Percentiles rank a stretch among this genome's conserved stretches.
Conservation (phyloP, 2,888 invertebrate species). For the Deilephila porcellus region DNA sequence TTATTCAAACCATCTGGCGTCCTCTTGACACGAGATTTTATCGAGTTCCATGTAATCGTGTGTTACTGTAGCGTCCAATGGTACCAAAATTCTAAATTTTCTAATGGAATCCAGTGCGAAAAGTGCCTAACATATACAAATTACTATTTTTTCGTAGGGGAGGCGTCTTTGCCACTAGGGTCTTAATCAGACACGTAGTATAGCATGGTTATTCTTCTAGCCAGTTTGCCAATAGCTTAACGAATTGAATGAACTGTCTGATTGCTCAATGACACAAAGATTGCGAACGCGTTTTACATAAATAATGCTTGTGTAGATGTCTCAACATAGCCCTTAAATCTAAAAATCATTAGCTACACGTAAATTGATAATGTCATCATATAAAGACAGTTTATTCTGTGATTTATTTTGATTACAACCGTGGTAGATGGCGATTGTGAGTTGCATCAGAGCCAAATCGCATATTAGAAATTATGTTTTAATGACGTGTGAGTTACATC, state of each 20-base stretch:
- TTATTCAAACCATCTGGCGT: too few species aligned
- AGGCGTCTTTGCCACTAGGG: too few species aligned
- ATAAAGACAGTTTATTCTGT: slow-evolving; percentile 6
- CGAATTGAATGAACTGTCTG: background rate
- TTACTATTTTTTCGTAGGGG: too few species aligned
- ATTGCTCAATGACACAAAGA: background rate
- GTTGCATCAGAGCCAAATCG: slow-evolving; percentile 11
- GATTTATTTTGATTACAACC: slow-evolving; percentile 15
- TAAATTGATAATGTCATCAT: slow-evolving; percentile 3
- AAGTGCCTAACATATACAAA: too few species aligned
- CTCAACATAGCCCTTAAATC: background rate
- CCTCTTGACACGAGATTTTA: too few species aligned
- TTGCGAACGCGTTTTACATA: slow-evolving; percentile 4
- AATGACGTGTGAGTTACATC: slow-evolving; percentile 22
- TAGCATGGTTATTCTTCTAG: background rate
- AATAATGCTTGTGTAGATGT: background rate
- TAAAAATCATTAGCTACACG: background rate
- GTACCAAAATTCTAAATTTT: too few species aligned
- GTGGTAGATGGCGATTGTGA: slow-evolving; percentile 8
- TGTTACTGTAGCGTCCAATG: too few species aligned
- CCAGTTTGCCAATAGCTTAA: background rate
- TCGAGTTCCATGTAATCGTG: too few species aligned
- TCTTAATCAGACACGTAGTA: too few species aligned
- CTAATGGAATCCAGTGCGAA: too few species aligned
- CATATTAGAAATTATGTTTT: slow-evolving; percentile 13